phyloP scores from a whole-genome alignment of 2,797 vertebrate species.

The Anabas testudineus region DNA sequence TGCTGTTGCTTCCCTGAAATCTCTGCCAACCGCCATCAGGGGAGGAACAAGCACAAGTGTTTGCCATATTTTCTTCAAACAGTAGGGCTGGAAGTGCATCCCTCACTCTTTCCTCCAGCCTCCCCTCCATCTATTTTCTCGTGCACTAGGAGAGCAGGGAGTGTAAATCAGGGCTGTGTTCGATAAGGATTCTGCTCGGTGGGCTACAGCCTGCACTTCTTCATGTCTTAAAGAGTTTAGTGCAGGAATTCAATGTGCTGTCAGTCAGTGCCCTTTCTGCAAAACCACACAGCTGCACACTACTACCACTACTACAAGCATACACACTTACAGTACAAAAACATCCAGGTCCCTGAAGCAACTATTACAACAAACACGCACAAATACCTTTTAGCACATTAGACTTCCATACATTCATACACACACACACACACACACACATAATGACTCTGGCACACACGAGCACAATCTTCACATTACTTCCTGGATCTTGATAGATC shows the following conservation, averaged over 20 bases:
- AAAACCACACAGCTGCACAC: constrained; percentile 39
- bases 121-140: constrained; percentile 14
- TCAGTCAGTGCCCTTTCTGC: constrained; percentile 44
- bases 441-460: background rate
- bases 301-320: too few relatives aligned
- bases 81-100: constrained; percentile 37
- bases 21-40: constrained; percentile 60
- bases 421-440: background rate
- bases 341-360: background rate
- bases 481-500: background rate
- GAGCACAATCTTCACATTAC: background rate
- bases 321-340: constrained; percentile 13
- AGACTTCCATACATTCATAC: background rate
- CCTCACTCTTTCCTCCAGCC: constrained; percentile 13
- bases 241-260: constrained; percentile 26
- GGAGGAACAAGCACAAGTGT: constrained; percentile 47
- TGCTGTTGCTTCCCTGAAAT: constrained; percentile 58
- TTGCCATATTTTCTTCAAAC: constrained; percentile 65
- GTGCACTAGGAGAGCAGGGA: constrained; percentile 27
- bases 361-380: constrained; percentile 13
- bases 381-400: background rate
- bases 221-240: constrained; percentile 66
- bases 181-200: constrained; percentile 60
- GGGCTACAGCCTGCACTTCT: constrained; percentile 49
- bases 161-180: constrained; percentile 72